Evolutionary conservation across 2,113 vertebrate genomes (phyloP), one percentile per base, ranked within the genome.

Genomic region (Nymphicus hollandicus): DNA sequence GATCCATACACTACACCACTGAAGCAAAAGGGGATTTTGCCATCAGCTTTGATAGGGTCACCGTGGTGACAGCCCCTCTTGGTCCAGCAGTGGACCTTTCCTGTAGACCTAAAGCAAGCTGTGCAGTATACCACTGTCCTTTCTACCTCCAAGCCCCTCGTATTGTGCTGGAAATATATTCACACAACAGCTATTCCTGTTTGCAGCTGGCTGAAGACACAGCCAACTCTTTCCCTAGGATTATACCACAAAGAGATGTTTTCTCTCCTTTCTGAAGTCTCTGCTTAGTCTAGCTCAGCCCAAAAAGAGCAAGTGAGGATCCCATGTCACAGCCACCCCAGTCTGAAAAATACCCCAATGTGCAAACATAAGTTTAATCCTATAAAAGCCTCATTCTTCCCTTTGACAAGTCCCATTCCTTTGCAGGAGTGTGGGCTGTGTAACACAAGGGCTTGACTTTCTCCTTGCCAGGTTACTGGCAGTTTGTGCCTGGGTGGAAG

Each of bases 321-420:
- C 39, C 68, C 22, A 49, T 3, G 20, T 70, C 5, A 2, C 73
- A 50, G 47, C 12, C 47, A 78, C 55, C 47, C 41, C 7, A 5
- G 17, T 33, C 9, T 15, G 4, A 27, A 81, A 91, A 83, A 78
- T 10, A 66, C 22, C 25, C 43, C 25, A 9, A 4, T 3, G 27
- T 49, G 20, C 29, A 47, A 61, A 77, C 0, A 27, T 5, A 50
- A 58, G 11, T 50, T 91, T 50, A 81, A 78, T 53, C 58, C 44
- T 41, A 44, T 2, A 52, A 60, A 81, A 69, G 24, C 47, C 53
- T 50, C 27, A 46, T 60, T 93, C 63, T 55, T 76, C 49, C 60
- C 64, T 91, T 70, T 88, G 88, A 95, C 91, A 95, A 94, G 72
- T 68, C 44, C 17, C 29, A 52, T 47, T 84, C 49, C 41, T 83